Evolutionary conservation across 2,797 vertebrate species (phyloP), one percentile per base, ranked within the genome.

Genomic region (Limnodromus scolopaceus): DNA sequence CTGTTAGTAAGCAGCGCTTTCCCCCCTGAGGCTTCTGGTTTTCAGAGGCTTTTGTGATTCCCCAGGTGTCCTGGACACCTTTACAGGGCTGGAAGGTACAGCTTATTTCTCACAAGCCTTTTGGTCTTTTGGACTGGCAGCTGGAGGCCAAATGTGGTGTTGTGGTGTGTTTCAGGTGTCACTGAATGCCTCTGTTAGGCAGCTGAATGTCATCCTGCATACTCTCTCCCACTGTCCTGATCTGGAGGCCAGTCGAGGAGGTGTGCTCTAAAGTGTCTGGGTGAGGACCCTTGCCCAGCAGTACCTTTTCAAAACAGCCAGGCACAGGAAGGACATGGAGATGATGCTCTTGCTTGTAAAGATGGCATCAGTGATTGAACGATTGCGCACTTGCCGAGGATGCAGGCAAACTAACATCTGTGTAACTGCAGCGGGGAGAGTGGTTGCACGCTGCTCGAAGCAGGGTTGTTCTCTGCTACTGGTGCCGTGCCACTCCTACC

Each of bases 341-440:
- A 28, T 65, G 70, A 55, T 92, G 54, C 30, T 63, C 46, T 87
- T 2, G 1, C 0, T 38, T 48, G 30, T 38, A 60, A 30, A 79
- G 63, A 13, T 32, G 69, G 28, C 45, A 32, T 84, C 63, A 60
- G 51, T 39, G 36, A 38, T 13, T 27, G 84, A 65, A 24, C 22
- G 48, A 18, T 1, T 7, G 36, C 65, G 22, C 28, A 10, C 38
- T 51, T 55, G 71, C 19, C 55, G 51, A 48, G 51, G 39, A 51
- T 38, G 10, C n/a, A 39, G 36, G 28, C 60, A 81, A 34, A 32
- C 30, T 39, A 13, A 38, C 17, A 2, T 4, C 64, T 3, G 0
- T 48, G 2, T 51, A 58, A 77, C 1, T 0, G 0, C 75, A 19
- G 48, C 3, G 0, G 1, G 0, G 24, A 63, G 39, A 2, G 1